These are phyloP conservation scores for Porites australiensis DNA, from an alignment of 64 coral and sea anemone species.

Conservation along the genomic window DNA sequence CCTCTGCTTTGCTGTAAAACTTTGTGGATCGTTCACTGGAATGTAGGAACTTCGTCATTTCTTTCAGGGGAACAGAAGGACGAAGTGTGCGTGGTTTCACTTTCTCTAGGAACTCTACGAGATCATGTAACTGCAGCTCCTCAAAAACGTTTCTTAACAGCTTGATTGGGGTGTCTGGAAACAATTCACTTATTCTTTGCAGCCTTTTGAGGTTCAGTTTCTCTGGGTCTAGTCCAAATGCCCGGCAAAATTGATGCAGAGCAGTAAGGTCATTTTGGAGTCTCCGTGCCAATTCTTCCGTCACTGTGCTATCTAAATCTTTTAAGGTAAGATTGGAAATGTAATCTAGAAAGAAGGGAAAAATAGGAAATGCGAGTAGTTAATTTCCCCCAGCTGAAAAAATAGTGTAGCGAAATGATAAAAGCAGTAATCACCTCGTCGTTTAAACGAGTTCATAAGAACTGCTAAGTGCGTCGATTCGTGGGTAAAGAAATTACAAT, in stretches of 20 bases:
- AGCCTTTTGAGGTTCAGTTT: not conserved
- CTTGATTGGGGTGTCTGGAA: conserved; percentile 14
- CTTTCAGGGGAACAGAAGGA: conserved; percentile 5
- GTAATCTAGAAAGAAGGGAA: too few relatives aligned
- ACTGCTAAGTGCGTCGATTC: too few relatives aligned
- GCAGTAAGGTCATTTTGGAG: not conserved
- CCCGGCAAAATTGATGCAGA: not conserved
- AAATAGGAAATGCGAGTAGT: too few relatives aligned
- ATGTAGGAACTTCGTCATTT: not conserved
- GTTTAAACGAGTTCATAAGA: too few relatives aligned
- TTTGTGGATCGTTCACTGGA: not conserved
- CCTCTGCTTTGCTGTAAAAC: not conserved
- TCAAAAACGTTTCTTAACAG: conserved; percentile 7
- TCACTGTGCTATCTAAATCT: not conserved
- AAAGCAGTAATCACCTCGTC: too few relatives aligned
- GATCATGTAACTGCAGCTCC: not conserved
- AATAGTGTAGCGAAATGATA: too few relatives aligned
- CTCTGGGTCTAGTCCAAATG: not conserved
- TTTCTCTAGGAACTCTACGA: conserved; percentile 15
- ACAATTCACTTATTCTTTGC: not conserved
- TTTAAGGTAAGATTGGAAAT: not conserved
- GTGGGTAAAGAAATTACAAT: too few relatives aligned
- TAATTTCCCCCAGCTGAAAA: too few relatives aligned
- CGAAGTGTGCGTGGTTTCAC: conserved; percentile 16
- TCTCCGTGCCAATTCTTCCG: not conserved